Evolutionary conservation across 2,797 vertebrate genomes (phyloP).

Genomic region (Moxostoma hubbsi): DNA sequence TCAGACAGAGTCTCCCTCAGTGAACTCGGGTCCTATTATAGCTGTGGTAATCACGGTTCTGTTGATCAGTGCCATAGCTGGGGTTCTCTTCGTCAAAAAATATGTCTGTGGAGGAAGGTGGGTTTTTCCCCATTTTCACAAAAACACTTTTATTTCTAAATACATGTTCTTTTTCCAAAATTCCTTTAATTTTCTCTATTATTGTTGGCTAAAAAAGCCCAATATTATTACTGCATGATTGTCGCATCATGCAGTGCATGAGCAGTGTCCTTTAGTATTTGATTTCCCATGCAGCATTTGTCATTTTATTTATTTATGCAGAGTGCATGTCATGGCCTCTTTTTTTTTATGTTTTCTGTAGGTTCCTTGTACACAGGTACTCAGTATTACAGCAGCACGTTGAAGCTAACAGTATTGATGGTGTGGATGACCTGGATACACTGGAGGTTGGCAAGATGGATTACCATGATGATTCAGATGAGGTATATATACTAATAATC

Average conservation of each 20-base stretch:
- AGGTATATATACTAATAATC: slow-evolving; percentile 74
- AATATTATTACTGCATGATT: background rate
- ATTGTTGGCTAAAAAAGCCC: background rate
- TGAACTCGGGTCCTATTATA: slow-evolving; percentile 79
- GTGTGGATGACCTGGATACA: slow-evolving; percentile 79
- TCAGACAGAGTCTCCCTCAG: slow-evolving; percentile 68
- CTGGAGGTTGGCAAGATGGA: slow-evolving; percentile 76
- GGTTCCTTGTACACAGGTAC: slow-evolving; percentile 94
- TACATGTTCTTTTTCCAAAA: no score
- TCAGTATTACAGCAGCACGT: slow-evolving; percentile 89
- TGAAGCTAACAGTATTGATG: slow-evolving; percentile 81
- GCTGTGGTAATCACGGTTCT: slow-evolving; percentile 82
- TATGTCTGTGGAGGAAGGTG: slow-evolving; percentile 95
- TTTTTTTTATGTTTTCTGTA: slow-evolving; percentile 53
- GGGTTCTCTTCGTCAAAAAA: slow-evolving; percentile 88
- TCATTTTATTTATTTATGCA: background rate
- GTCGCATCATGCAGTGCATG: background rate
- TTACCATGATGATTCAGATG: slow-evolving; percentile 92
- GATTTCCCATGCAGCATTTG: background rate
- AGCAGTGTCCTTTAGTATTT: background rate
- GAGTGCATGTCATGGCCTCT: background rate
- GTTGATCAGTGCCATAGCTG: slow-evolving; percentile 78
- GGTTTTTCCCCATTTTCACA: slow-evolving; percentile 54
- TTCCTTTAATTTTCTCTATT: background rate
- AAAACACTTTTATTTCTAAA: background rate